A percentile compares a stretch with the other conserved stretches of the same genome.
phyloP scores from a whole-genome alignment of 92 coral and sea anemone genomes.

The Parazoanthus darwini region DNA sequence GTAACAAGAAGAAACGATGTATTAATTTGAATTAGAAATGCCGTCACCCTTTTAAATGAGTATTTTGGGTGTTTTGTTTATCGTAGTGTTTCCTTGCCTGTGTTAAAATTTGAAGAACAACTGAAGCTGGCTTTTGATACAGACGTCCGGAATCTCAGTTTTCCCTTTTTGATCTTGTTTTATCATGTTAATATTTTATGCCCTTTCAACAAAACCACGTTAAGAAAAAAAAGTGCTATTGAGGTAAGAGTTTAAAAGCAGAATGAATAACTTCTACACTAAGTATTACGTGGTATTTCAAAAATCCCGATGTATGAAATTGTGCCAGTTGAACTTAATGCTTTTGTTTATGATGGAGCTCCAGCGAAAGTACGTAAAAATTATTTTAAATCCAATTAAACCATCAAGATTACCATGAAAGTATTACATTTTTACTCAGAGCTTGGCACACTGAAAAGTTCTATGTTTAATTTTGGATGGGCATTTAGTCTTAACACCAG shows the following conservation, averaged over 20 bases:
- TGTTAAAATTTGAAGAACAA: background rate
- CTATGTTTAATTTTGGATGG: background rate
- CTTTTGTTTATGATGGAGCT: background rate
- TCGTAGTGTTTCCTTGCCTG: background rate
- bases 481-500: background rate
- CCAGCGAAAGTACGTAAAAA: background rate
- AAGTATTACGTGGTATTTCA: background rate
- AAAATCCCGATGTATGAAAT: background rate
- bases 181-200: slow-evolving; percentile 63
- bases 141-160: slow-evolving; percentile 30
- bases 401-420: background rate
- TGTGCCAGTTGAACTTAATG: background rate
- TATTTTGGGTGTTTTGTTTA: background rate
- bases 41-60: background rate
- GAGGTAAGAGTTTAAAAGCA: background rate
- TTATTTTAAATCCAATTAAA: slow-evolving; percentile 1
- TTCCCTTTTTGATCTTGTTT: slow-evolving; percentile 32
- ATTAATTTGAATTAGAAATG: background rate
- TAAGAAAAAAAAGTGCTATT: slow-evolving; percentile 11
- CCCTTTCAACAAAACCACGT: slow-evolving; percentile 60
- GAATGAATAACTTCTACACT: background rate
- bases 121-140: slow-evolving; percentile 11
- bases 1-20: slow-evolving; percentile 9
- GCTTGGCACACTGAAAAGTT: background rate
- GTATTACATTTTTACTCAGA: background rate